Evolutionary conservation across 2,797 vertebrate genomes (phyloP).

Genomic region (Sebastes taczanowskii): DNA sequence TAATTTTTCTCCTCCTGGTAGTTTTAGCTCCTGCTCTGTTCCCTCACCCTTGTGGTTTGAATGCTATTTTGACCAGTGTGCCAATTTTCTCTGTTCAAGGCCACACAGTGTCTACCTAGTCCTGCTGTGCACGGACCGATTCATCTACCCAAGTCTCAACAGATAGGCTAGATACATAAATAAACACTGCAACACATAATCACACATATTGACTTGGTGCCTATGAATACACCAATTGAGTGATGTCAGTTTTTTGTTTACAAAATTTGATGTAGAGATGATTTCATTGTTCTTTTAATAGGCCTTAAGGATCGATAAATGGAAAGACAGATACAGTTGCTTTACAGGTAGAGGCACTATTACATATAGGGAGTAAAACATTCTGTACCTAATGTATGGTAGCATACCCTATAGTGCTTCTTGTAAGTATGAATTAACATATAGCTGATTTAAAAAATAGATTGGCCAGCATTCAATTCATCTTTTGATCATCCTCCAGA

Average conservation of each 20-base stretch:
- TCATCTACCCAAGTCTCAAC: not conserved
- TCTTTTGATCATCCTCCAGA: not conserved
- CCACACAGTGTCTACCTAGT: conserved; percentile 44
- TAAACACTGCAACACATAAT: conserved; percentile 6
- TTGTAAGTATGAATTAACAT: not conserved
- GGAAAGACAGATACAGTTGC: not conserved
- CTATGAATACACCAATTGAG: not conserved
- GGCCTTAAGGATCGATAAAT: not conserved
- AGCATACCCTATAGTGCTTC: not conserved
- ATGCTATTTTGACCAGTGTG: conserved; percentile 81
- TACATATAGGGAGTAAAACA: not conserved
- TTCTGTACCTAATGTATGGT: not conserved
- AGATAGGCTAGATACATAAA: not conserved
- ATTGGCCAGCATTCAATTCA: not conserved
- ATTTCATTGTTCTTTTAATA: not conserved
- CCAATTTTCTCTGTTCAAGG: conserved; percentile 76
- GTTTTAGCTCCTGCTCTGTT: conserved; percentile 61
- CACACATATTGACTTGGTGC: not conserved
- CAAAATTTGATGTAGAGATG: not conserved
- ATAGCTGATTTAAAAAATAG: not conserved
- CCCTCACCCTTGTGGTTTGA: conserved; percentile 78
- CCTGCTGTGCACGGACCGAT: conserved; percentile 38
- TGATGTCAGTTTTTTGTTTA: not conserved
- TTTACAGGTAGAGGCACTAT: not conserved
- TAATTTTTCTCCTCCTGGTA: conserved; percentile 60